Evolutionary conservation across 2,888 invertebrate genomes (phyloP), one percentile per base, ranked within the genome.

Genomic region (Lasiommata megera): DNA sequence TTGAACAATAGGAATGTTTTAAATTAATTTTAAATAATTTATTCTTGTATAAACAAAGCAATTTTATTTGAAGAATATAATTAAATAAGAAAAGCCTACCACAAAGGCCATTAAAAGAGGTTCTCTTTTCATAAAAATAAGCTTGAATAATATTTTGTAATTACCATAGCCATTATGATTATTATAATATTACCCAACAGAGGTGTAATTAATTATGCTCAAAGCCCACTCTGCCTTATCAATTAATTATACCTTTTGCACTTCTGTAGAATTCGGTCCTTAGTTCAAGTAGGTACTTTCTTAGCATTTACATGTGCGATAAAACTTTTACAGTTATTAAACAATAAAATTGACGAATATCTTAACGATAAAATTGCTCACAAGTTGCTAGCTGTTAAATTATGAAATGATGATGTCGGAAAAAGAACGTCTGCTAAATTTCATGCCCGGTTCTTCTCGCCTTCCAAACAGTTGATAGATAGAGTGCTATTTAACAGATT

Each of bases 151-250:
- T 53, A 46, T 47, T 50, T 44, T n/a, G 51, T 28, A 40, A 29
- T 53, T 46, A 54, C 31, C 18, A 29, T 36, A 29, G 9, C 38
- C 40, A 28, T 48, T 48, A 56, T 47, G 47, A 31, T 60, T 46
- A 51, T 51, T 29, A 37, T 48, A 34, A 54, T 14, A 48, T 56
- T 56, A 53, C 46, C 38, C 41, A 38, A 37, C 6, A 28, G 51
- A 41, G 51, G 34, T 41, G 53, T 40, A 18, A 47, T 54, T 58
- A 64, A 64, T 64, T 62, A 52, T 46, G 40, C 53, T 55, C 60
- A 63, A 64, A 63, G 60, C 57, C 56, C 58, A 14, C 17, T 29
- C 17, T 47, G 54, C 56, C 51, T 56, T 61, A 41, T 55, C 59
- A 56, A 59, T 61, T 63, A 12, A 48, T 48, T 48, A 48, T 58